Base-by-base conservation (phyloP, 1,140 invertebrate genomes). In the Sycobia sp. region DNA sequence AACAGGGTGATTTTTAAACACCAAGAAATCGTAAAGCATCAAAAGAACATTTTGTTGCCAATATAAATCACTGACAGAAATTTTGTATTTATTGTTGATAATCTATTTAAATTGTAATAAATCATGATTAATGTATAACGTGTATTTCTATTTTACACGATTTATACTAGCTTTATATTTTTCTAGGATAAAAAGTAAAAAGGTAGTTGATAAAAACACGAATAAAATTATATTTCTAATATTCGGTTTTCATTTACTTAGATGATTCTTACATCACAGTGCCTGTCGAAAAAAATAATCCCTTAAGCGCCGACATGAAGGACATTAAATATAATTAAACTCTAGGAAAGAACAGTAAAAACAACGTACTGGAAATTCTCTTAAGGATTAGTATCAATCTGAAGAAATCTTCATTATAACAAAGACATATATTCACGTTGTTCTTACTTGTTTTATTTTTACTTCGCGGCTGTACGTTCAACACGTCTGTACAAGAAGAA, bases 291-390 rank as follows among this genome's bases (percentile, higher is more conserved):
- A 63, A 63, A 51, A 34, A 7, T 32, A 32, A 11, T 49, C 25
- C 9, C 54, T 57, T 23, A 16, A 57, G 25, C 20, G 18, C 23
- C 55, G 44, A 32, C 49, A 3, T n/a, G n/a, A n/a, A 14, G 2
- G n/a, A 43, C 7, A 16, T 18, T 23, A 23, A 25, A 56, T 55
- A 41, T 38, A 62, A 49, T 49, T 29, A 27, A 47, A 56, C n/a
- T 39, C 44, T 57, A 63, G 27, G 61, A 57, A 63, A 63, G 46
- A 57, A 57, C 61, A 51, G 54, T 63, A 41, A 47, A 57, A 57
- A 50, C 46, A 51, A 23, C 18, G 32, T 39, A 46, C 25, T 55
- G 5, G 16, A 29, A 56, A 29, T 53, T 38, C 18, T 38, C 23
- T 39, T 62, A 56, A 44, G 41, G 23, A 46, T 27, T 34, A 36